A percentile compares a stretch with the other conserved stretches of the same genome.
phyloP scores from a whole-genome alignment of 2,113 vertebrate genomes.

The Potamarius usumacintae region DNA sequence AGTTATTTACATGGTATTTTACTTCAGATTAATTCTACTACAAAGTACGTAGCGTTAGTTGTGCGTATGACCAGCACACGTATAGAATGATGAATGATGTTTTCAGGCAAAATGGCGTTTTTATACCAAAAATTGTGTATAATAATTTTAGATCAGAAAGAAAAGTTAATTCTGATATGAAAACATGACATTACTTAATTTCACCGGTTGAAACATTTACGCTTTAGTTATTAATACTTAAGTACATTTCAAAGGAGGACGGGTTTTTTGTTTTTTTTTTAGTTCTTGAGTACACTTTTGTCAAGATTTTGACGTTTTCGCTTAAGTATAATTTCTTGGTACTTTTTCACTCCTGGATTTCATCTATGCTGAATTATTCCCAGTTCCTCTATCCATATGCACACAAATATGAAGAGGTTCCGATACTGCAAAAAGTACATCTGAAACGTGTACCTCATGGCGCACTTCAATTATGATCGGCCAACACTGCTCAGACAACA shows the following conservation, averaged over 20 bases:
- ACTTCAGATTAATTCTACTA: not conserved
- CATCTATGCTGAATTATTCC: not conserved
- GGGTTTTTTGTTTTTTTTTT: not conserved
- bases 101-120: not conserved
- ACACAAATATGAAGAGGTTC: not conserved
- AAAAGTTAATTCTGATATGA: not conserved
- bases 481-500: constrained; percentile 53
- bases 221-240: not conserved
- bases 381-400: not conserved
- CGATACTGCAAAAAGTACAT: not conserved
- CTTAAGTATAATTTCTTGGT: not conserved
- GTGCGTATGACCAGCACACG: not conserved
- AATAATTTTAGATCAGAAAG: not conserved
- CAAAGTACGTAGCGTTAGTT: not conserved
- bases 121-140: too few species aligned
- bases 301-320: not conserved
- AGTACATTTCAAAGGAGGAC: not conserved
- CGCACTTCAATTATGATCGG: constrained; percentile 12
- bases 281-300: not conserved
- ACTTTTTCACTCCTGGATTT: not conserved
- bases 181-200: not conserved
- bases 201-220: not conserved
- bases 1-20: not conserved
- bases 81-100: not conserved
- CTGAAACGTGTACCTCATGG: constrained; percentile 2